Conservation (phyloP, 2,113 vertebrate genomes). For the Coracopsis vasa region DNA sequence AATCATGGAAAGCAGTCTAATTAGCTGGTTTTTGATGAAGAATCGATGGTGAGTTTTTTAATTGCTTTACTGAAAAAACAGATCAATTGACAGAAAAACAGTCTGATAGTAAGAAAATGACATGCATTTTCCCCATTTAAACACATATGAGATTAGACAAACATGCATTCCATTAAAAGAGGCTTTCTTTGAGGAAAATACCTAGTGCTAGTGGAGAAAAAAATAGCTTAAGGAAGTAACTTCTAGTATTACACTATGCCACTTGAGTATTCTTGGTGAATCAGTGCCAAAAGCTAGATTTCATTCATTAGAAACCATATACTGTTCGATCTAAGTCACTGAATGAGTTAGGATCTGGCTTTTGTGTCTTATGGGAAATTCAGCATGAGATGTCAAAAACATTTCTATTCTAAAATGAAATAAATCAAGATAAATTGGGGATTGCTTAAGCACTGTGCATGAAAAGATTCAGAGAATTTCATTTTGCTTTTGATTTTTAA, state of each 20-base stretch:
- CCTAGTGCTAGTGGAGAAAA: neutral
- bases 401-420: neutral
- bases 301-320: conserved; percentile 29
- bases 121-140: neutral
- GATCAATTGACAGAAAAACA: neutral
- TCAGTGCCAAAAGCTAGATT: conserved; percentile 12
- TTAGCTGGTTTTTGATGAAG: fast-evolving
- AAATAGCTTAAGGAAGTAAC: conserved; percentile 38
- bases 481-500: neutral
- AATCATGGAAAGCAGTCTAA: neutral
- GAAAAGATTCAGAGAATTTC: neutral
- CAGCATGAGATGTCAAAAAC: neutral
- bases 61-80: neutral
- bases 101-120: neutral
- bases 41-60: neutral
- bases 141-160: neutral
- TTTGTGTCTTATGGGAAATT: neutral
- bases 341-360: neutral
- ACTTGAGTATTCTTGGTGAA: neutral
- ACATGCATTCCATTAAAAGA: neutral
- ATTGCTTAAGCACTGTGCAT: neutral
- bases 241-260: conserved; percentile 45
- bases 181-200: conserved; percentile 35
- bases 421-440: neutral
- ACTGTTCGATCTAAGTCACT: neutral